phyloP scores from a whole-genome alignment of 2,113 vertebrate species.

The Psammodynastes pulverulentus region DNA sequence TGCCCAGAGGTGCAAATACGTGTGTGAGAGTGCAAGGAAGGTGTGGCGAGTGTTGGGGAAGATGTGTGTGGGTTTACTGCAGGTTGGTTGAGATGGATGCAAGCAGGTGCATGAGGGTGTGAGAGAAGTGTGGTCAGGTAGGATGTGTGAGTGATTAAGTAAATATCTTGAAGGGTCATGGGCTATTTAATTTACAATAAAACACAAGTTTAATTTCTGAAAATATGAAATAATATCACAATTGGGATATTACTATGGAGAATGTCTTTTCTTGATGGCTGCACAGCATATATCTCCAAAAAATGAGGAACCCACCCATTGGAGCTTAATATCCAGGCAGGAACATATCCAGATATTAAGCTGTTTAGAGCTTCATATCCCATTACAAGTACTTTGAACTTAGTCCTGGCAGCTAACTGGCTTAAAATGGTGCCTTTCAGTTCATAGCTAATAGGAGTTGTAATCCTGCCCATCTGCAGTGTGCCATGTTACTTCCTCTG shows the following conservation, averaged over 20 bases:
- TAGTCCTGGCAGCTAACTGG: background rate
- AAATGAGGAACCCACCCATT: background rate
- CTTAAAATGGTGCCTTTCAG: background rate
- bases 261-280: background rate
- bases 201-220: background rate
- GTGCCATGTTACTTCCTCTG: background rate
- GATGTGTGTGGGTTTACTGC: background rate
- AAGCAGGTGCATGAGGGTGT: background rate
- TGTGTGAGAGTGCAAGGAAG: background rate
- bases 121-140: background rate
- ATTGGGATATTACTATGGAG: background rate
- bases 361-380: background rate
- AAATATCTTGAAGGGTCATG: background rate
- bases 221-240: background rate
- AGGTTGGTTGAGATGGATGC: background rate
- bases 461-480: background rate
- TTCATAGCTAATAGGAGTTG: background rate
- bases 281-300: background rate
- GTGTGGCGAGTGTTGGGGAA: background rate
- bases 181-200: background rate
- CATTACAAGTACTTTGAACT: background rate
- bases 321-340: background rate
- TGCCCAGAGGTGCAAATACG: background rate
- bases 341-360: background rate
- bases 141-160: background rate